These are phyloP conservation scores for Agapornis canus DNA, from an alignment of 2,797 vertebrate species.

Conservation along the genomic window DNA sequence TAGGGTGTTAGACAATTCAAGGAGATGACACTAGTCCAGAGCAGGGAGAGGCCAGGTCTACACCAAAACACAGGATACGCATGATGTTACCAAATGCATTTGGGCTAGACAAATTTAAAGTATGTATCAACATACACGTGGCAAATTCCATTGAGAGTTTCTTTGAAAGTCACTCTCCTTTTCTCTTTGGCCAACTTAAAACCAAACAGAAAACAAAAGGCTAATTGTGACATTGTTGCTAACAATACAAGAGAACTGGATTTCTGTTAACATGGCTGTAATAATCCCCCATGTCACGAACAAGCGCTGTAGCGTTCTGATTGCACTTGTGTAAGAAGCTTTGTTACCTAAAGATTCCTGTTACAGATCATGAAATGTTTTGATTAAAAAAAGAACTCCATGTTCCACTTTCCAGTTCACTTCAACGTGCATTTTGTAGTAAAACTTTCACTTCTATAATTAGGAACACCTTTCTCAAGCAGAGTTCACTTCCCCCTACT, in stretches of 20 bases:
- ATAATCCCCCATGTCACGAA: background rate
- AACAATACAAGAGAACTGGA: background rate
- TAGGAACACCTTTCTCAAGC: slow-evolving; percentile 23
- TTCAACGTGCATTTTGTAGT: background rate
- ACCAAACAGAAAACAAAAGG: background rate
- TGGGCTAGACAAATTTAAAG: background rate
- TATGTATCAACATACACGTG: background rate
- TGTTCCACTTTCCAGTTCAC: slow-evolving; percentile 10
- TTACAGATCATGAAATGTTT: slow-evolving; percentile 39
- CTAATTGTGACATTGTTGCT: background rate
- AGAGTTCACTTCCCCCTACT: slow-evolving; percentile 19
- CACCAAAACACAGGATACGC: background rate
- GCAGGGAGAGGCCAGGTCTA: background rate
- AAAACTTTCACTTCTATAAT: slow-evolving; percentile 41
- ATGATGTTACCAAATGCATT: background rate
- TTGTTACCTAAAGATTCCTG: slow-evolving; percentile 17
- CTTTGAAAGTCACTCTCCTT: background rate
- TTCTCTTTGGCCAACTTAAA: background rate
- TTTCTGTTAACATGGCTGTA: background rate
- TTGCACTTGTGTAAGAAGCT: background rate
- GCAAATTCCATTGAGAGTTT: background rate
- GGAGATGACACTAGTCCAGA: background rate
- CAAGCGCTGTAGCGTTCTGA: background rate
- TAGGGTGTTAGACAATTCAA: background rate
- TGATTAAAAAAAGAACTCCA: slow-evolving; percentile 31